These are phyloP conservation scores for Gobio occitaniae DNA, from an alignment of 2,797 vertebrate species.

Conservation along the genomic window DNA sequence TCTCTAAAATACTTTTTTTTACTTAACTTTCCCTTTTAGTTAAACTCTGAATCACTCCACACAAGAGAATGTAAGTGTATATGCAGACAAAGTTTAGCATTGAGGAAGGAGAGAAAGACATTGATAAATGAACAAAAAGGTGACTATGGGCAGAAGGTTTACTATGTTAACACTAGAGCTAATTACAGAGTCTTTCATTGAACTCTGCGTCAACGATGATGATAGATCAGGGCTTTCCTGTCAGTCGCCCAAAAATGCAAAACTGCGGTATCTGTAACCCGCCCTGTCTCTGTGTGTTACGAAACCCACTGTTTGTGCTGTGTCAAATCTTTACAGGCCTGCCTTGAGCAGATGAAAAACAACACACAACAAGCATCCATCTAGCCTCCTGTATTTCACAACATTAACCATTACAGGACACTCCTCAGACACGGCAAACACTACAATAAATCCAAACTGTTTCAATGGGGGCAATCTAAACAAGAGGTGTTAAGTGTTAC, in stretches of 20 bases:
- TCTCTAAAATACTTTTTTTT: not conserved
- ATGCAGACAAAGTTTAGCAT: not conserved
- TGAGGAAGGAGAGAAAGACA: not conserved
- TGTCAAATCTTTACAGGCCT: slow-evolving; percentile 18
- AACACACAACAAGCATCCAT: not conserved
- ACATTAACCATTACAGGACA: not conserved
- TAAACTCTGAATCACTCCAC: not conserved
- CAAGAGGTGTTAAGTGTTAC: not conserved
- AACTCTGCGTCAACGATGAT: not conserved
- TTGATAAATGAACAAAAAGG: not conserved
- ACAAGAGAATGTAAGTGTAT: too few species aligned
- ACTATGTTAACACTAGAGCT: not conserved
- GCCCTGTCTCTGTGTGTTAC: slow-evolving; percentile 11
- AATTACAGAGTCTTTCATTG: slow-evolving; percentile 7
- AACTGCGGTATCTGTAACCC: slow-evolving; percentile 6
- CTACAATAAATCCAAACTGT: not conserved
- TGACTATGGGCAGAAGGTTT: slow-evolving; percentile 2
- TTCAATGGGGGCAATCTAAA: slow-evolving; percentile 2
- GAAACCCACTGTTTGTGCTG: slow-evolving; percentile 11
- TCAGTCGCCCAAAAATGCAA: slow-evolving; percentile 14
- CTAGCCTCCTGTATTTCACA: slow-evolving; percentile 8
- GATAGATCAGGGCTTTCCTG: slow-evolving; percentile 37
- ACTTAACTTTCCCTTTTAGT: not conserved
- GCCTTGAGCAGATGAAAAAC: slow-evolving; percentile 1
- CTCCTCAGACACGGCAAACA: not conserved